Evolutionary conservation across 2,888 invertebrate species (phyloP).

Genomic region (Thera obeliscata): DNA sequence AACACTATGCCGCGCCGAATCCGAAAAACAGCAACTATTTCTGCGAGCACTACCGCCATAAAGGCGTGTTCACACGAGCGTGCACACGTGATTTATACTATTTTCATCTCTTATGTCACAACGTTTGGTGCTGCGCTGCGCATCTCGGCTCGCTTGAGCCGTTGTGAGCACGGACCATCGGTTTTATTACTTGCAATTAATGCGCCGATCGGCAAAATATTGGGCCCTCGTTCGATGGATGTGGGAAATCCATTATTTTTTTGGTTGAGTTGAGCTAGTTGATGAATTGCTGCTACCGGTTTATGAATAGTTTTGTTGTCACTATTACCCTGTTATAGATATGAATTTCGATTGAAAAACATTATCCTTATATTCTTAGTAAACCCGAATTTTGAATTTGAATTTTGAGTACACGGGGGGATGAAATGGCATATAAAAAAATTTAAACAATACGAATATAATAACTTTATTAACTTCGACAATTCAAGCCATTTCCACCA

Average conservation of each 20-base stretch:
- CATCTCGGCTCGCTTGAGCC: constrained; percentile 61
- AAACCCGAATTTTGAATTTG: too few species aligned
- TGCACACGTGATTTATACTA: constrained; percentile 68
- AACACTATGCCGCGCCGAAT: background rate
- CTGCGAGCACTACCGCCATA: constrained; percentile 33
- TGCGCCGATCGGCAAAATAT: constrained; percentile 67
- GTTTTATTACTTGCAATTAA: constrained; percentile 75
- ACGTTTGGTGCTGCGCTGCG: constrained; percentile 57
- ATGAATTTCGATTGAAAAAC: background rate
- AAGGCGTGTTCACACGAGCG: constrained; percentile 67
- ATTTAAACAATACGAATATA: too few species aligned
- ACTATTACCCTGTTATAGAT: background rate
- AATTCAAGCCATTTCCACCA: constrained; percentile 3
- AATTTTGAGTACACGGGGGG: too few species aligned
- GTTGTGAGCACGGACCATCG: constrained; percentile 66
- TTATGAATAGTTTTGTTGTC: background rate
- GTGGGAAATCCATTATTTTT: constrained; percentile 44
- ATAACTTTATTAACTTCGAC: background rate
- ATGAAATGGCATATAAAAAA: too few species aligned
- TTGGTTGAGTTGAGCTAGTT: constrained; percentile 37
- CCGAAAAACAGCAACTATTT: constrained; percentile 23
- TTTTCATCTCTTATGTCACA: constrained; percentile 64
- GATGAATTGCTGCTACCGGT: constrained; percentile 29
- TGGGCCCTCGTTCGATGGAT: constrained; percentile 55
- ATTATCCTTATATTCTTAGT: too few species aligned